Evolutionary conservation across 2,888 invertebrate genomes (phyloP).

Genomic region (Apotomis betuletana): DNA sequence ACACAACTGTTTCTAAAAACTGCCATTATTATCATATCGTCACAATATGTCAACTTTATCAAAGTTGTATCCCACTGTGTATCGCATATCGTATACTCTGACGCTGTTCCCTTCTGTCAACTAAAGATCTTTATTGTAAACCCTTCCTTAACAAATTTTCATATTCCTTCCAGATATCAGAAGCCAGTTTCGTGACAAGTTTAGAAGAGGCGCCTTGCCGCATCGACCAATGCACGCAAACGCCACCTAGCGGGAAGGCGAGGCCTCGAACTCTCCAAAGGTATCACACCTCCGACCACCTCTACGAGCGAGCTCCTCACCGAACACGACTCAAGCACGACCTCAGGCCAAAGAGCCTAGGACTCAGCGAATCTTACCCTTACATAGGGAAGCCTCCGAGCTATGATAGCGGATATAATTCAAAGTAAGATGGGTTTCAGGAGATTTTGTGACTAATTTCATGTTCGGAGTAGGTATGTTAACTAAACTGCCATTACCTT

Average conservation of each 20-base stretch:
- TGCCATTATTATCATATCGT: too few relatives aligned
- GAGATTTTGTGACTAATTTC: constrained; percentile 50
- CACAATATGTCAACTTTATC: too few relatives aligned
- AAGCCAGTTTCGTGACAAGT: constrained; percentile 79
- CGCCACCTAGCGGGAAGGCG: constrained; percentile 73
- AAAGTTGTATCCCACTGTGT: too few relatives aligned
- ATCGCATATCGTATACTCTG: too few relatives aligned
- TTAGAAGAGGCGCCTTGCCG: constrained; percentile 69
- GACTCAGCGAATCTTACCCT: constrained; percentile 72
- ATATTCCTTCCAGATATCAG: constrained; percentile 68
- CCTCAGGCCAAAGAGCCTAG: constrained; percentile 67
- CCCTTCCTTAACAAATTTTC: not conserved
- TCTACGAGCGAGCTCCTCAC: constrained; percentile 65
- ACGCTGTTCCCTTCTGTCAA: too few relatives aligned
- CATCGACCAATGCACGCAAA: constrained; percentile 78
- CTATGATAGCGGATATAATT: constrained; percentile 65
- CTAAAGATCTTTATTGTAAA: not conserved
- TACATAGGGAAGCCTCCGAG: constrained; percentile 71
- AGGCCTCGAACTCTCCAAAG: constrained; percentile 80
- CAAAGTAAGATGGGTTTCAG: constrained; percentile 63
- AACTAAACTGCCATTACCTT: not conserved
- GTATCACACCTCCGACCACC: constrained; percentile 82
- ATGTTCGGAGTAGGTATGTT: not conserved
- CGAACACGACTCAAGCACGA: constrained; percentile 62
- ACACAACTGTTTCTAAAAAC: too few relatives aligned